These are phyloP conservation scores for Bolinopsis microptera DNA, from an alignment of 37 sponge, comb jelly and placozoan genomes.

Conservation along the genomic window DNA sequence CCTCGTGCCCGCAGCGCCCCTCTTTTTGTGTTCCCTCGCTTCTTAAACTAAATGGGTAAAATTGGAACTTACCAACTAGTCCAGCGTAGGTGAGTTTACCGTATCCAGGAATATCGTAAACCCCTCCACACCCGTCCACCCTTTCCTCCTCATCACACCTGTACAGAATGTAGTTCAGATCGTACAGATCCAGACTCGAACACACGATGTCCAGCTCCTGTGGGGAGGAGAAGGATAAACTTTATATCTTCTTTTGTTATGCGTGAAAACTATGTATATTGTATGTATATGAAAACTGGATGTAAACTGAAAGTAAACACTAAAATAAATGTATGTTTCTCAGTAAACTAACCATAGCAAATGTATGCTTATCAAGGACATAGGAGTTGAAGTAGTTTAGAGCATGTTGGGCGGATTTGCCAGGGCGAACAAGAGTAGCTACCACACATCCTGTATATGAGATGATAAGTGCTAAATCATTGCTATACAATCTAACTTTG, in stretches of 20 bases:
- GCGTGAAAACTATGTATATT: too few species aligned
- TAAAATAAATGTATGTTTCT: not conserved
- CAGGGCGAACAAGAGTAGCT: not conserved
- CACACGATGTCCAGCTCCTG: slow-evolving; percentile 8
- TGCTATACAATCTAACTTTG: too few species aligned
- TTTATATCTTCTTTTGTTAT: too few species aligned
- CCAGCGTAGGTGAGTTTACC: slow-evolving; percentile 89
- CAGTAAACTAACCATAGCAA: not conserved
- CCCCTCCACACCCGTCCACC: slow-evolving; percentile 87
- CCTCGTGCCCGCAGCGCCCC: too few species aligned
- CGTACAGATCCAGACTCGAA: slow-evolving; percentile 72
- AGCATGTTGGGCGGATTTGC: not conserved
- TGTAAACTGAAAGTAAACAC: too few species aligned
- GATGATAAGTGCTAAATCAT: too few species aligned
- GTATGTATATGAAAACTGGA: too few species aligned
- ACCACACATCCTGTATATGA: not conserved
- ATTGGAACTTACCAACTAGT: slow-evolving; percentile 81
- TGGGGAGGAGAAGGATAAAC: not conserved
- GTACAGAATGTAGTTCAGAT: slow-evolving; percentile 93
- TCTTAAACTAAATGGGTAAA: too few species aligned
- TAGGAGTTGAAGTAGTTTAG: not conserved
- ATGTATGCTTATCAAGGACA: not conserved
- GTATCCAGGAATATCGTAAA: slow-evolving; percentile 81
- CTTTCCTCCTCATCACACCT: slow-evolving; percentile 88
- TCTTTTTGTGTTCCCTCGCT: too few species aligned